Evolutionary conservation across 2,888 invertebrate species (phyloP).

Genomic region (Aradus depressus): DNA sequence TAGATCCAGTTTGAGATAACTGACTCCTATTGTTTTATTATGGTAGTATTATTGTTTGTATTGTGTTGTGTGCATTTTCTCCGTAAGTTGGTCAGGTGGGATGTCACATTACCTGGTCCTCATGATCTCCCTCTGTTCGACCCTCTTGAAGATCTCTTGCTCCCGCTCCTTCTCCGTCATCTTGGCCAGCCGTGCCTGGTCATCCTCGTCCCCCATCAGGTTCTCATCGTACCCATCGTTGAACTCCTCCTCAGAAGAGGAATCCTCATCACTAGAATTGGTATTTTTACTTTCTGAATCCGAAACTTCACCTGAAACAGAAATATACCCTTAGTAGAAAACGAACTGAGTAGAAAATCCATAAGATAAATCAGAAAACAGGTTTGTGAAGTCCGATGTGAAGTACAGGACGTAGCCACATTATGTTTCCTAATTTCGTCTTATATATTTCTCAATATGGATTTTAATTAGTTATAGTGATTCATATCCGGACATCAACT

Average conservation of each 20-base stretch:
- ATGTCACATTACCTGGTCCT: slow-evolving; percentile 59
- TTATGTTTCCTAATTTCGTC: no score
- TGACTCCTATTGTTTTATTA: no score
- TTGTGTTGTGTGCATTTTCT: no score
- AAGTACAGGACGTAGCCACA: no score
- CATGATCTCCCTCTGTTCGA: slow-evolving; percentile 87
- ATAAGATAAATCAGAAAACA: no score
- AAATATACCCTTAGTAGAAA: slow-evolving; percentile 1
- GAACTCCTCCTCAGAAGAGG: slow-evolving; percentile 70
- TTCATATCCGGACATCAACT: no score
- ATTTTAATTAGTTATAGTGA: no score
- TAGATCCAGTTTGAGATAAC: no score
- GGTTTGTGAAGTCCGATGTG: no score
- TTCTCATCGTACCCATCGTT: slow-evolving; percentile 96
- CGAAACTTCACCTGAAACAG: slow-evolving; percentile 64
- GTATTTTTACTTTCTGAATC: slow-evolving; percentile 51
- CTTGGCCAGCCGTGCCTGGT: slow-evolving; percentile 74
- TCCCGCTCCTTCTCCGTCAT: slow-evolving; percentile 96
- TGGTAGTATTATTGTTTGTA: no score
- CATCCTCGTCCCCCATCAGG: slow-evolving; percentile 93
- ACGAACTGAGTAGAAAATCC: not conserved
- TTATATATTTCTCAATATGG: no score
- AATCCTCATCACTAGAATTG: slow-evolving; percentile 42
- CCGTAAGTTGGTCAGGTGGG: no score
- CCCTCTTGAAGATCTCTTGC: slow-evolving; percentile 91